phyloP scores from a whole-genome alignment of 2,113 vertebrate genomes.

The Hemiscyllium ocellatum region DNA sequence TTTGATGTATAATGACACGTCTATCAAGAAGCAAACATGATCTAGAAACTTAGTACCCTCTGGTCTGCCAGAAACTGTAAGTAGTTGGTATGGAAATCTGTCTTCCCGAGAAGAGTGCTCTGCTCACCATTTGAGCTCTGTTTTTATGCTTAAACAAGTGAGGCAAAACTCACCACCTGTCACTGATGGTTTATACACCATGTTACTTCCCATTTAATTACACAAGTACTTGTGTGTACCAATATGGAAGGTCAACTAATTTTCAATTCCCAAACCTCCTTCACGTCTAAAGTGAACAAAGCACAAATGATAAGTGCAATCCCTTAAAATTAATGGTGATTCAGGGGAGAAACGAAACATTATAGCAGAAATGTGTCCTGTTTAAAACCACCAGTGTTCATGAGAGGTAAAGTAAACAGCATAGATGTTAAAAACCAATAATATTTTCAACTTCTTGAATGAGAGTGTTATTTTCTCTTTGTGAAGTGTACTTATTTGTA shows the following conservation, averaged over 20 bases:
- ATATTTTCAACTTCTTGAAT: not conserved
- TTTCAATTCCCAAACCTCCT: not conserved
- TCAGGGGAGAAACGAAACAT: not conserved
- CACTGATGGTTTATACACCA: not conserved
- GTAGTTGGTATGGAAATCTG: not conserved
- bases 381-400: not conserved
- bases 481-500: not conserved
- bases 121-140: not conserved
- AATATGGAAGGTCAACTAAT: not conserved
- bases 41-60: not conserved
- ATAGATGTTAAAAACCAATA: not conserved
- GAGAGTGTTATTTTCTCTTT: not conserved
- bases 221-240: not conserved
- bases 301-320: not conserved
- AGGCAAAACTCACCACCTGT: not conserved
- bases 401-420: not conserved
- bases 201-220: not conserved
- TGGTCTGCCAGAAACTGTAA: not conserved
- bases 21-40: not conserved
- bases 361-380: not conserved
- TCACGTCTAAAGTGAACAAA: not conserved
- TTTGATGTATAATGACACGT: not conserved
- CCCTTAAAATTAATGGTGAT: not conserved
- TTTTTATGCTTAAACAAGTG: not conserved
- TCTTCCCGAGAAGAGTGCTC: not conserved